These are phyloP conservation scores for Syndactyla subalaris DNA, from an alignment of 2,797 vertebrate genomes.

Conservation along the genomic window DNA sequence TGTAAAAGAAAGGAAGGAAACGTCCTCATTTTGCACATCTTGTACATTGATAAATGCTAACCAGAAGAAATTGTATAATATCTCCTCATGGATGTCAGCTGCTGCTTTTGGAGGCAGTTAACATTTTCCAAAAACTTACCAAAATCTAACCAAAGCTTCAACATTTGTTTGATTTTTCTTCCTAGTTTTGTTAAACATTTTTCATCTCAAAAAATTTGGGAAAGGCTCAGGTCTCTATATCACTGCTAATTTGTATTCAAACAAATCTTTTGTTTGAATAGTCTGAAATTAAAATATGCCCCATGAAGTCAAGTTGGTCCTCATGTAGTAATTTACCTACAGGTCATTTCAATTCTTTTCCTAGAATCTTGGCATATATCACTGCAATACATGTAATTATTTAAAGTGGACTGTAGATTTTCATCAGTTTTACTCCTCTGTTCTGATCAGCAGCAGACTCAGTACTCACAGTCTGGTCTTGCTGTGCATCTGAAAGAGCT, in stretches of 20 bases:
- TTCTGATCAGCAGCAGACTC: conserved; percentile 12
- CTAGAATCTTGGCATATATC: conserved; percentile 51
- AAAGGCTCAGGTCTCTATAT: conserved; percentile 2
- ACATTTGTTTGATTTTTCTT: neutral
- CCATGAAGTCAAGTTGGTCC: conserved; percentile 48
- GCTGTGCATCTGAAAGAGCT: neutral
- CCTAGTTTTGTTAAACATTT: neutral
- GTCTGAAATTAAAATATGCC: conserved; percentile 48
- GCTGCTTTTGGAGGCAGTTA: neutral
- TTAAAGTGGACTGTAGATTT: conserved; percentile 53
- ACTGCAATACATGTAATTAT: conserved; percentile 55
- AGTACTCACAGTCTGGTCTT: conserved; percentile 7
- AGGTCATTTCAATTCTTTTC: conserved; percentile 45
- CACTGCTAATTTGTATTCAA: conserved; percentile 47
- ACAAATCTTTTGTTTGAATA: conserved; percentile 43
- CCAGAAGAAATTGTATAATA: neutral
- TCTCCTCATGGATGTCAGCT: neutral
- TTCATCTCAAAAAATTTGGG: conserved; percentile 19
- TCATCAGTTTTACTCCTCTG: neutral
- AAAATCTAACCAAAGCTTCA: neutral
- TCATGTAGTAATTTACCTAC: conserved; percentile 53
- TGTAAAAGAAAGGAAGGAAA: neutral
- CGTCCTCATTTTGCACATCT: neutral
- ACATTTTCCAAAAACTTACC: neutral
- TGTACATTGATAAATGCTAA: neutral